These are phyloP conservation scores for Guaruba guarouba DNA, from an alignment of 2,113 vertebrate species.

Conservation along the genomic window DNA sequence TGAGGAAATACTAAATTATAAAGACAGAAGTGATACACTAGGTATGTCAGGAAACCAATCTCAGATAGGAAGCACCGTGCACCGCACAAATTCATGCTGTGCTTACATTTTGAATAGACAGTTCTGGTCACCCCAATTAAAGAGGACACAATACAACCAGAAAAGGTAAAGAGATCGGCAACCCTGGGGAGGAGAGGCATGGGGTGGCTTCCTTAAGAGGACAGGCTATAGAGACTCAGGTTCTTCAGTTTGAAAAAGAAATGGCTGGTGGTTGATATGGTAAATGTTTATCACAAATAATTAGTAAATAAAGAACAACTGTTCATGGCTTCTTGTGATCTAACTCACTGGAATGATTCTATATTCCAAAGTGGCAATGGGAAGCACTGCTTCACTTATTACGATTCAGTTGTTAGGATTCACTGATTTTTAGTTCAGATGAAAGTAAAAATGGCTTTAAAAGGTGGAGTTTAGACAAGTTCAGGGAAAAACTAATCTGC, in stretches of 20 bases:
- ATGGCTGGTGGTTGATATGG: not conserved
- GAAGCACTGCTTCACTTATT: not conserved
- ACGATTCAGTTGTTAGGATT: not conserved
- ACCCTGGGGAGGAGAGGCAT: not conserved
- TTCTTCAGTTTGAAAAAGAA: not conserved
- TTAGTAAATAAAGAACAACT: not conserved
- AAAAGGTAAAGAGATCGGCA: not conserved
- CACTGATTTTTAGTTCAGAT: not conserved
- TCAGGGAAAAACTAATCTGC: not conserved
- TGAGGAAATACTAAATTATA: not conserved
- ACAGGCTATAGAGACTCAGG: not conserved
- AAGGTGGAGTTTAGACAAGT: not conserved
- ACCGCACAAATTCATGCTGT: not conserved
- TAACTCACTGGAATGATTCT: not conserved
- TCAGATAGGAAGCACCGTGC: not conserved
- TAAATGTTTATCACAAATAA: not conserved
- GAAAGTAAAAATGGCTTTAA: not conserved
- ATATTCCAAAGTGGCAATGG: not conserved
- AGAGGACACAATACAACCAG: not conserved
- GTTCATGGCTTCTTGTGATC: not conserved
- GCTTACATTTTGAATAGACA: rapidly evolving
- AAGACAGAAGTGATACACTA: not conserved
- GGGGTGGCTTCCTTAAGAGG: not conserved
- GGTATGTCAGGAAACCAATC: not conserved
- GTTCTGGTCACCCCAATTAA: not conserved